Evolutionary conservation across 1,140 invertebrate genomes (phyloP).

Genomic region (Bombus breviceps): DNA sequence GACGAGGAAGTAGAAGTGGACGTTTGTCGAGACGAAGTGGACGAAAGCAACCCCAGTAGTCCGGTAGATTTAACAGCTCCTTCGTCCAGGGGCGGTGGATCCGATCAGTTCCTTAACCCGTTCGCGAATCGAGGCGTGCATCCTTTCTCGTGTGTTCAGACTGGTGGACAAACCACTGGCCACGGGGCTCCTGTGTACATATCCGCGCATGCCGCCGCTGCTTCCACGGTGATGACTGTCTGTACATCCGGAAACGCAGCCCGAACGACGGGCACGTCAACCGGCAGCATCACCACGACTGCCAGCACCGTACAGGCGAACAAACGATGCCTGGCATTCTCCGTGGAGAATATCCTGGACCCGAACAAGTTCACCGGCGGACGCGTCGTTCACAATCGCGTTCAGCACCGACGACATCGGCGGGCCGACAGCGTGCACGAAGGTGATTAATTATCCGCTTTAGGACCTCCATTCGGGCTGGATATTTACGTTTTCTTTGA

Average conservation of each 20-base stretch:
- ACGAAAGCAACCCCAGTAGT: constrained; percentile 78
- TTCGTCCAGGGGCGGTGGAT: constrained; percentile 71
- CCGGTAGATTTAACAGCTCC: constrained; percentile 79
- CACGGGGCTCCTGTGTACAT: constrained; percentile 62
- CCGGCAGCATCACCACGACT: constrained; percentile 73
- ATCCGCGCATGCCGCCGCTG: constrained; percentile 68
- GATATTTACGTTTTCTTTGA: no score
- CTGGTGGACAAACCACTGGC: constrained; percentile 59
- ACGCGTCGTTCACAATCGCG: constrained; percentile 69
- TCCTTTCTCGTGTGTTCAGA: constrained; percentile 73
- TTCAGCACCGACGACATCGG: constrained; percentile 78
- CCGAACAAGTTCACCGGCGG: constrained; percentile 94
- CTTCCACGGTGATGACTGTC: constrained; percentile 71
- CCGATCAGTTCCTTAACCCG: constrained; percentile 73
- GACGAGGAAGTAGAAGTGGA: constrained; percentile 79
- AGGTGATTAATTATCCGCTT: constrained; percentile 73
- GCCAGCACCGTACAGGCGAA: constrained; percentile 69
- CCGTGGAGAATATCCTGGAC: constrained; percentile 95
- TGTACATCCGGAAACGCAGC: constrained; percentile 67
- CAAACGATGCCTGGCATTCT: constrained; percentile 88
- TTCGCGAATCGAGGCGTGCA: constrained; percentile 71
- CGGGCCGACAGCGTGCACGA: constrained; percentile 82
- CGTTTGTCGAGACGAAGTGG: constrained; percentile 73
- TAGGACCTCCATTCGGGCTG: neutral
- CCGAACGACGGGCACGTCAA: constrained; percentile 60